A percentile compares a stretch with the other conserved stretches of the same genome.
These are phyloP conservation scores for Phalloptychus januarius DNA, from an alignment of 2,797 vertebrate species.

Conservation along the genomic window DNA sequence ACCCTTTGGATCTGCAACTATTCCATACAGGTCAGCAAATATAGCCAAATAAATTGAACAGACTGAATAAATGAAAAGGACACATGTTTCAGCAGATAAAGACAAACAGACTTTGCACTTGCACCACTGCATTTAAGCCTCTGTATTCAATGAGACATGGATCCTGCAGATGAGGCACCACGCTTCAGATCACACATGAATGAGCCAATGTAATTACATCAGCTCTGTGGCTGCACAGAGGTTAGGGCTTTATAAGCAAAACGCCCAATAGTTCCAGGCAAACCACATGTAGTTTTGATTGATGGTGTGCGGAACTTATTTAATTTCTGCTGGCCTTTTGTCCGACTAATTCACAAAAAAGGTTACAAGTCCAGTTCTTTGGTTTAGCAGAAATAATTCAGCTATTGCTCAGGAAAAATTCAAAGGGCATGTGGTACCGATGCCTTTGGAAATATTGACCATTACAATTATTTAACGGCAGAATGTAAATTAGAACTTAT, in stretches of 20 bases:
- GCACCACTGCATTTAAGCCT: slow-evolving; percentile 34
- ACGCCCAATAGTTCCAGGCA: slow-evolving; percentile 32
- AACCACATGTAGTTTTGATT: slow-evolving; percentile 42
- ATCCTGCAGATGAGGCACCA: slow-evolving; percentile 36
- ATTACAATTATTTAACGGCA: background rate
- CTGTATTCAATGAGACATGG: slow-evolving; percentile 42
- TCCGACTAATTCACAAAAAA: slow-evolving; percentile 27
- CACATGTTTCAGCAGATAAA: slow-evolving; percentile 48
- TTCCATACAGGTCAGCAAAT: slow-evolving; percentile 41
- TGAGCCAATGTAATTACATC: slow-evolving; percentile 47
- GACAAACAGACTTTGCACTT: slow-evolving; percentile 52
- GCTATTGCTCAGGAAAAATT: background rate
- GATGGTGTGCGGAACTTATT: slow-evolving; percentile 24
- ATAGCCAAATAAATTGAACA: slow-evolving; percentile 46
- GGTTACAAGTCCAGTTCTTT: slow-evolving; percentile 18
- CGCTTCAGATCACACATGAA: slow-evolving; percentile 51
- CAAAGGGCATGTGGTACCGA: background rate
- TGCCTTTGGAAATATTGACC: background rate
- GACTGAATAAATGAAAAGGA: slow-evolving; percentile 41
- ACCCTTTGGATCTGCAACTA: slow-evolving; percentile 43
- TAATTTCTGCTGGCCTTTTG: slow-evolving; percentile 19
- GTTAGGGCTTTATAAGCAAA: slow-evolving; percentile 22
- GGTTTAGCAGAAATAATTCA: slow-evolving; percentile 17
- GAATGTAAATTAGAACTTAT: background rate
- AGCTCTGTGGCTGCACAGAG: slow-evolving; percentile 21